Evolutionary conservation across 2,797 vertebrate species (phyloP).

Genomic region (Rhyacichthys aspro): DNA sequence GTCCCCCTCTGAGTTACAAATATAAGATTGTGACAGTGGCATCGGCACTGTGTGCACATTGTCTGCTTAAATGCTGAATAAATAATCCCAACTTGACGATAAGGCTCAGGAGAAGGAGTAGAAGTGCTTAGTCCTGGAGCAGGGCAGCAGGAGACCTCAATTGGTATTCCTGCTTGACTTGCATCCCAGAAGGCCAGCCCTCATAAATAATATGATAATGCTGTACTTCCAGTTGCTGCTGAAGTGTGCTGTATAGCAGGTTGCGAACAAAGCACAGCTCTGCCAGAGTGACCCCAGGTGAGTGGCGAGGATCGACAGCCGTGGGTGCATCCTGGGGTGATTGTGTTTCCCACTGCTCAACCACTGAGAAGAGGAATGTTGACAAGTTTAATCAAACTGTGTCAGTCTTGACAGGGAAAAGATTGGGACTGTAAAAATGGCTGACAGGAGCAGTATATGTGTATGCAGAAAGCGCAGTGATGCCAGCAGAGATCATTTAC

Average conservation of each 20-base stretch:
- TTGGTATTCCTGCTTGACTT: conserved; percentile 76
- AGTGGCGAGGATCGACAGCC: conserved; percentile 51
- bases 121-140: conserved; percentile 49
- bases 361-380: conserved; percentile 49
- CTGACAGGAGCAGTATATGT: conserved; percentile 51
- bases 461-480: conserved; percentile 56
- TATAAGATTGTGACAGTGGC: conserved; percentile 28
- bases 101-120: conserved; percentile 52
- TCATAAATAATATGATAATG: conserved; percentile 81
- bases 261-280: conserved; percentile 60
- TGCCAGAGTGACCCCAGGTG: conserved; percentile 66
- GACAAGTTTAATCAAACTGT: conserved; percentile 78
- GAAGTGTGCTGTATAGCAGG: conserved; percentile 69
- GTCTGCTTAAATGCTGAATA: conserved; percentile 53
- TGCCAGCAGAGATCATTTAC: conserved; percentile 51
- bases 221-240: conserved; percentile 65
- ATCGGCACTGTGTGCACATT: conserved; percentile 25
- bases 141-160: conserved; percentile 58
- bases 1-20: conserved; percentile 45
- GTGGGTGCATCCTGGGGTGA: conserved; percentile 52
- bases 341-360: conserved; percentile 36
- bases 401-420: conserved; percentile 64
- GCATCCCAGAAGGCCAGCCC: conserved; percentile 69
- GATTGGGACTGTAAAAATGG: conserved; percentile 50
- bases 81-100: conserved; percentile 60